Percentiles rank a stretch among this genome's conserved stretches.
phyloP scores from a whole-genome alignment of 2,888 invertebrate genomes.

The Drosophila prostipennis region DNA sequence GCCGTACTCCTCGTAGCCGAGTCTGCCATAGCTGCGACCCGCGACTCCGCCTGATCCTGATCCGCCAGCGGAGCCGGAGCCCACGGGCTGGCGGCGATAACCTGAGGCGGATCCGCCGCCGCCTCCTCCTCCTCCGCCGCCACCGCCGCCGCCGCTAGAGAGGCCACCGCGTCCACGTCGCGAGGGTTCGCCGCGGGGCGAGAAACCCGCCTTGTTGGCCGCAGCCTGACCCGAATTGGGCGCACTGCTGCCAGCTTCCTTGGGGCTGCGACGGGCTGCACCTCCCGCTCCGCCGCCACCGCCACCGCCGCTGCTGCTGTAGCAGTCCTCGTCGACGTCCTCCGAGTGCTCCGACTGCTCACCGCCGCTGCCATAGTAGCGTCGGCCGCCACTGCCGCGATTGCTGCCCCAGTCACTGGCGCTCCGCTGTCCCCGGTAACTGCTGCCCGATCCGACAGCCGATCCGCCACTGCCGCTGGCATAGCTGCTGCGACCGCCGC shows the following conservation, averaged over 20 bases:
- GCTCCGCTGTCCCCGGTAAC: conserved; percentile 84
- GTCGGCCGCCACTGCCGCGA: conserved; percentile 59
- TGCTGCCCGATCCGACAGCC: conserved; percentile 84
- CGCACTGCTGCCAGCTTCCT: conserved; percentile 32
- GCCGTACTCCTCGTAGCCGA: conserved; percentile 78
- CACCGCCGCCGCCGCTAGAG: conserved; percentile 85
- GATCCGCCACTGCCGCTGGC: conserved; percentile 46
- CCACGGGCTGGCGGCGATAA: conserved; percentile 83
- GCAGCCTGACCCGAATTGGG: conserved; percentile 53
- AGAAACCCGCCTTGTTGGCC: conserved; percentile 88
- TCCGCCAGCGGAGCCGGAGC: conserved; percentile 11
- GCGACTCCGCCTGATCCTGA: conserved; percentile 11
- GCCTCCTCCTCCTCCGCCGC: conserved; percentile 84
- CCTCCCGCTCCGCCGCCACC: conserved; percentile 84
- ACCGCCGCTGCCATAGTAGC: conserved; percentile 79
- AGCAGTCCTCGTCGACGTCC: conserved; percentile 89
- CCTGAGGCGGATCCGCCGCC: conserved; percentile 71
- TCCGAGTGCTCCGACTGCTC: conserved; percentile 89
- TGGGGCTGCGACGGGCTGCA: conserved; percentile 85
- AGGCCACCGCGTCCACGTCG: conserved; percentile 89
- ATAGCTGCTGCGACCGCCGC: conserved; percentile 71
- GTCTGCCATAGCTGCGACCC: conserved; percentile 72
- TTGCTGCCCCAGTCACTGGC: conserved; percentile 84
- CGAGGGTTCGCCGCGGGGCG: conserved; percentile 95
- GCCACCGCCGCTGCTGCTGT: conserved; percentile 81